phyloP scores from a whole-genome alignment of 2,888 invertebrate species.

The Chrysomela aeneicollis region DNA sequence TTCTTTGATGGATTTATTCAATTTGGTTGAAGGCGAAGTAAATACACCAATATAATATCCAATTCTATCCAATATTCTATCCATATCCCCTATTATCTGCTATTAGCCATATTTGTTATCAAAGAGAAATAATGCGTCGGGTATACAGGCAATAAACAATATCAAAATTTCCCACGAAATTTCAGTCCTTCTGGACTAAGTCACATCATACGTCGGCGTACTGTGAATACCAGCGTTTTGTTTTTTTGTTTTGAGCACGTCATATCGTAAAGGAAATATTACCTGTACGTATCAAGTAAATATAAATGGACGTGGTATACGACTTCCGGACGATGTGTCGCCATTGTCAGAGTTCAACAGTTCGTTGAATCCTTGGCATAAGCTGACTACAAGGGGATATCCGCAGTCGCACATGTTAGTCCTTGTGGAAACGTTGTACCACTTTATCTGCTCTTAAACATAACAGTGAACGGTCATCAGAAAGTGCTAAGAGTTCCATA shows the following conservation, averaged over 20 bases:
- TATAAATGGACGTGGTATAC: conserved; percentile 5
- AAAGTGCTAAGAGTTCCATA: too few species aligned
- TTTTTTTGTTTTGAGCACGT: background rate
- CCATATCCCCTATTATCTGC: too few species aligned
- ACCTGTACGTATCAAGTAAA: background rate
- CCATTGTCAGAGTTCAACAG: conserved; percentile 5
- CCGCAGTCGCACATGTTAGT: background rate
- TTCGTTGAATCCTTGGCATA: background rate
- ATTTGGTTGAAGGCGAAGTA: too few species aligned
- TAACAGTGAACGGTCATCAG: too few species aligned
- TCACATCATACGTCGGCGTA: background rate
- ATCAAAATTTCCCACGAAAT: background rate
- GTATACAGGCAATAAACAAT: too few species aligned
- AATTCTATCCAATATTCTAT: too few species aligned
- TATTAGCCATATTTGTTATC: too few species aligned
- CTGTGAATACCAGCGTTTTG: background rate
- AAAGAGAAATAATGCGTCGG: too few species aligned
- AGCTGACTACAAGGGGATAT: background rate
- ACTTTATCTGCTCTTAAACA: too few species aligned
- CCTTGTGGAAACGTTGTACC: too few species aligned
- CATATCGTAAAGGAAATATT: background rate
- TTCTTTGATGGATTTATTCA: too few species aligned
- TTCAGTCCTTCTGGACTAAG: background rate
- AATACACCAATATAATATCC: too few species aligned
- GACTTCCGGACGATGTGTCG: conserved; percentile 3